Evolutionary conservation across 2,113 vertebrate genomes (phyloP), one percentile per base, ranked within the genome.

Genomic region (Ursus arctos): DNA sequence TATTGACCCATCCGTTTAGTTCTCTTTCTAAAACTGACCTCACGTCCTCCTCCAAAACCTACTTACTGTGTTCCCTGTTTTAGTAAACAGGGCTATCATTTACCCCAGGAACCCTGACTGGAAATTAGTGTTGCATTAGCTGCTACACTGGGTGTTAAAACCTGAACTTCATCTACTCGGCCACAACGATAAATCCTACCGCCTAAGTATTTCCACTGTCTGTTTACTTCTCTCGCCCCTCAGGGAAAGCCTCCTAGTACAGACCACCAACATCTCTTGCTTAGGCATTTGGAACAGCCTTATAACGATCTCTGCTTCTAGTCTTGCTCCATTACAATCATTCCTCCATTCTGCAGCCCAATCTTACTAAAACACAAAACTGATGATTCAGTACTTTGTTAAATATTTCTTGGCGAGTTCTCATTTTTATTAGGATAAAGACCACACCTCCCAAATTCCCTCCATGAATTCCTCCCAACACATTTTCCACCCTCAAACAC

Each of bases 231-330:
- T 43, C 15, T 22, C 2, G 22, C 12, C 24, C 1, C 0, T 4
- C 28, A 15, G n/a, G 1, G 36, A 84, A 57, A 31, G 0, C 1
- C 57, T 18, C 21, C 10, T 49, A 15, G 0, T 24, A n/a, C 3
- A 57, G 15, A 4, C 13, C 49, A 53, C 36, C 61, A 12, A 1
- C 1, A 26, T 57, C 36, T 49, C 31, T 67, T 72, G 13, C 24
- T 26, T 40, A 47, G 24, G 13, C 24, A 57, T 74, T 40, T 57
- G 57, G 22, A 87, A 71, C 3, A 65, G 21, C 9, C 26, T 82
- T n/a, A 14, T 11, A 51, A 59, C 40, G 14, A 21, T 77, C 36
- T 72, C 18, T 22, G 21, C 79, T n/a, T 95, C 47, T 18, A 4
- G 13, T 36, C 33, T 74, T 71, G 3, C 36, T 67, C 53, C 36